Evolutionary conservation across 2,888 invertebrate species (phyloP).

Genomic region (Scotopteryx bipunctaria): DNA sequence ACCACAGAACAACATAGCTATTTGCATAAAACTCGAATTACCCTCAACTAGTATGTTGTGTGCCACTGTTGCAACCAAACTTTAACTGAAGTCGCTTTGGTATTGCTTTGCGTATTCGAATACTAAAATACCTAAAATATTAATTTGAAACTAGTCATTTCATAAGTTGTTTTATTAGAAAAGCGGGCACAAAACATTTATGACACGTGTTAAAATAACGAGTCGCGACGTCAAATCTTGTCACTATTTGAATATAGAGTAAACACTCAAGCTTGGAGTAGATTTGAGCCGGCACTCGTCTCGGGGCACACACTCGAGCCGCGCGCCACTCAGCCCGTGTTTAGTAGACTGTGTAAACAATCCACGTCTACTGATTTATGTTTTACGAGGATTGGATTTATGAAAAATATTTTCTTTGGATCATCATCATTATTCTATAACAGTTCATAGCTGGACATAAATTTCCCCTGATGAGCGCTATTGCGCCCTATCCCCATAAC

Average conservation of each 20-base stretch:
- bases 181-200: constrained; percentile 31
- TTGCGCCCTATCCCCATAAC: too few relatives aligned
- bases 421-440: too few relatives aligned
- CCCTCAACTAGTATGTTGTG: constrained; percentile 54
- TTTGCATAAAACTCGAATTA: constrained; percentile 70
- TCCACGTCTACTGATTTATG: constrained; percentile 53
- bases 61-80: constrained; percentile 54
- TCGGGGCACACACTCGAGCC: constrained; percentile 54
- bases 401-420: constrained; percentile 26
- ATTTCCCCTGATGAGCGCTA: too few relatives aligned
- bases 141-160: constrained; percentile 15
- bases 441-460: too few relatives aligned
- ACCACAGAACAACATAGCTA: constrained; percentile 45
- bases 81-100: constrained; percentile 49
- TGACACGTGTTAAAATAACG: constrained; percentile 39
- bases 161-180: constrained; percentile 15
- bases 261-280: constrained; percentile 67
- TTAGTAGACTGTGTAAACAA: constrained; percentile 71
- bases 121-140: constrained; percentile 20
- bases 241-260: constrained; percentile 66
- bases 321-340: constrained; percentile 59
- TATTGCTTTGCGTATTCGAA: constrained; percentile 37
- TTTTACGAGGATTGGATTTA: constrained; percentile 31
- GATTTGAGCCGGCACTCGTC: constrained; percentile 65
- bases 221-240: constrained; percentile 58